phyloP scores from a whole-genome alignment of 2,113 vertebrate species.

The Scartelaos histophorus region DNA sequence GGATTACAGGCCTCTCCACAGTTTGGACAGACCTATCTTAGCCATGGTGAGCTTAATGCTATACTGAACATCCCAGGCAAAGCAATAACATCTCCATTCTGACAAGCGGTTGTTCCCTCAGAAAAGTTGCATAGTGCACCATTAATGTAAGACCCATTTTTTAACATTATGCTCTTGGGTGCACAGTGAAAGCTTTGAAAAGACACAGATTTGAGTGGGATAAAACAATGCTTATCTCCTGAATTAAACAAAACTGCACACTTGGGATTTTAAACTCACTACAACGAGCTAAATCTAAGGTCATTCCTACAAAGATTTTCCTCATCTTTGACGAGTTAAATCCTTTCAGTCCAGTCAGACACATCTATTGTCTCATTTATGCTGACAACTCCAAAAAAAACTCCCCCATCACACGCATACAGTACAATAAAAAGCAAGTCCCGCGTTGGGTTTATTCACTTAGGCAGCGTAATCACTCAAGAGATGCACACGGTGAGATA shows the following conservation, averaged over 20 bases:
- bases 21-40: too few species aligned
- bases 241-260: slow-evolving; percentile 7
- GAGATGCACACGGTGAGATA: slow-evolving; percentile 19
- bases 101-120: too few species aligned
- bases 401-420: not conserved
- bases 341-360: slow-evolving; percentile 9
- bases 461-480: slow-evolving; percentile 10
- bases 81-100: too few species aligned
- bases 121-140: too few species aligned
- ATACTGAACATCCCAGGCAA: too few species aligned
- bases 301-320: slow-evolving; percentile 3
- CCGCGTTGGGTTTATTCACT: not conserved
- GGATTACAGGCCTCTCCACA: too few species aligned
- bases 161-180: not conserved
- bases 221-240: not conserved
- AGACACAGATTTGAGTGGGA: not conserved
- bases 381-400: slow-evolving; percentile 20
- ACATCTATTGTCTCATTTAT: slow-evolving; percentile 24
- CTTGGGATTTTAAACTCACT: slow-evolving; percentile 24
- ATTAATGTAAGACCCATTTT: too few species aligned
- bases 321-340: not conserved
- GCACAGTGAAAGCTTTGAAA: not conserved
- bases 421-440: slow-evolving; percentile 9
- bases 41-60: too few species aligned
- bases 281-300: slow-evolving; percentile 7